Evolutionary conservation across 92 coral and sea anemone genomes (phyloP).

Genomic region (Anthopleura xanthogrammica): DNA sequence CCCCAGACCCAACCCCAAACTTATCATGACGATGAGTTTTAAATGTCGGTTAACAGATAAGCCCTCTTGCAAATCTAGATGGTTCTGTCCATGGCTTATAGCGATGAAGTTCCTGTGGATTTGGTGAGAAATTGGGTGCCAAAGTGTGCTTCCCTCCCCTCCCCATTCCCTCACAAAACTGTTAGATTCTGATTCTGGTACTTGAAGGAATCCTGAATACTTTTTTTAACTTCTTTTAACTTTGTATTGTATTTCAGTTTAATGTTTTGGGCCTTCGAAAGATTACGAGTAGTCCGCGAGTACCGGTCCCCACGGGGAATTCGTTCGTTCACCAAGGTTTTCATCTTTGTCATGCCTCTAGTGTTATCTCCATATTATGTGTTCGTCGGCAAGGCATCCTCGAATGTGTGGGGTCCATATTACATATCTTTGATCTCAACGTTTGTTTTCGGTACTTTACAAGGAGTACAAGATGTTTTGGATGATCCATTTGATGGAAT

Average conservation of each 20-base stretch:
- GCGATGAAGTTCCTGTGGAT: too few relatives aligned
- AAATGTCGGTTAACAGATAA: too few relatives aligned
- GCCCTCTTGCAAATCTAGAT: too few relatives aligned
- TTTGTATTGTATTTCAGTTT: conserved; percentile 45
- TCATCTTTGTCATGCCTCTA: conserved; percentile 94
- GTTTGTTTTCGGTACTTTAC: conserved; percentile 89
- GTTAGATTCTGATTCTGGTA: too few relatives aligned
- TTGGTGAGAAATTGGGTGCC: too few relatives aligned
- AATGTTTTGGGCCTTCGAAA: conserved; percentile 97
- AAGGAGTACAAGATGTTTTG: conserved; percentile 94
- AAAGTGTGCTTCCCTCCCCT: too few relatives aligned
- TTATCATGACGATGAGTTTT: too few relatives aligned
- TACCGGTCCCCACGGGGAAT: conserved; percentile 97
- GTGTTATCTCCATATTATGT: conserved; percentile 94
- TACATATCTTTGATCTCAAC: conserved; percentile 77
- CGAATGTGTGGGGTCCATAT: conserved; percentile 85
- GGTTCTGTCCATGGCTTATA: too few relatives aligned
- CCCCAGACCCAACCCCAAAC: too few relatives aligned
- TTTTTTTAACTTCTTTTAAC: not conserved
- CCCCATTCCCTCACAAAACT: too few relatives aligned
- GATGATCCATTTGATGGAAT: conserved; percentile 99
- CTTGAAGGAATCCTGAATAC: not conserved
- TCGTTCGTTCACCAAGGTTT: conserved; percentile 96
- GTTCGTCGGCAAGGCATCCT: conserved; percentile 68
- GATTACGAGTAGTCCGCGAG: conserved; percentile 92